phyloP scores from a whole-genome alignment of 2,113 vertebrate genomes.

The Pyrgilauda ruficollis region DNA sequence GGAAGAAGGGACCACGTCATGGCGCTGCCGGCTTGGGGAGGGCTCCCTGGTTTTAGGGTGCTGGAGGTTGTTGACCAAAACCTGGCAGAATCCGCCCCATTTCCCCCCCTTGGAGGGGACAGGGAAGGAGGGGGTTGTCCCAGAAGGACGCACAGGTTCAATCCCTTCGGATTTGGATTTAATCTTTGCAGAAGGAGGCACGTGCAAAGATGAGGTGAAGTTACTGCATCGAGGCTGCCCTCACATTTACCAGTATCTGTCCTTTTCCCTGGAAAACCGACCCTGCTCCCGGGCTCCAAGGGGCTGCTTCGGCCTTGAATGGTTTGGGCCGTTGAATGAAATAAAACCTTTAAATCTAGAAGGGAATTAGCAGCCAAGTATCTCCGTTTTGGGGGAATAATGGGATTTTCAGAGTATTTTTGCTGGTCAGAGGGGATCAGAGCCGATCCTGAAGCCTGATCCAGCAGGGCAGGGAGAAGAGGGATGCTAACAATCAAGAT shows the following conservation, averaged over 20 bases:
- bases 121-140: not conserved
- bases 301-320: not conserved
- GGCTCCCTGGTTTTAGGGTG: not conserved
- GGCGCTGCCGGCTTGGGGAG: not conserved
- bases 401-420: not conserved
- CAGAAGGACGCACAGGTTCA: not conserved
- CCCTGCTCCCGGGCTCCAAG: not conserved
- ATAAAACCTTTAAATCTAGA: not conserved
- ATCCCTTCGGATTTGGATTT: not conserved
- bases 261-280: not conserved
- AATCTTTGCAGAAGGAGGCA: not conserved
- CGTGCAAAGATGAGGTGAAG: not conserved
- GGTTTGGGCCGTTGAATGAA: not conserved
- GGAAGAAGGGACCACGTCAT: constrained; percentile 4
- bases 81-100: not conserved
- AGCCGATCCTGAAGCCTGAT: not conserved
- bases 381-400: not conserved
- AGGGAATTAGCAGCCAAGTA: not conserved
- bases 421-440: not conserved
- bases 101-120: not conserved
- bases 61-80: not conserved
- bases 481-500: not conserved
- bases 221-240: not conserved
- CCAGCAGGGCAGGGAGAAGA: not conserved
- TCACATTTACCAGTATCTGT: not conserved